These are phyloP conservation scores for Palaemon carinicauda DNA, from an alignment of 1,140 invertebrate genomes.

Conservation along the genomic window DNA sequence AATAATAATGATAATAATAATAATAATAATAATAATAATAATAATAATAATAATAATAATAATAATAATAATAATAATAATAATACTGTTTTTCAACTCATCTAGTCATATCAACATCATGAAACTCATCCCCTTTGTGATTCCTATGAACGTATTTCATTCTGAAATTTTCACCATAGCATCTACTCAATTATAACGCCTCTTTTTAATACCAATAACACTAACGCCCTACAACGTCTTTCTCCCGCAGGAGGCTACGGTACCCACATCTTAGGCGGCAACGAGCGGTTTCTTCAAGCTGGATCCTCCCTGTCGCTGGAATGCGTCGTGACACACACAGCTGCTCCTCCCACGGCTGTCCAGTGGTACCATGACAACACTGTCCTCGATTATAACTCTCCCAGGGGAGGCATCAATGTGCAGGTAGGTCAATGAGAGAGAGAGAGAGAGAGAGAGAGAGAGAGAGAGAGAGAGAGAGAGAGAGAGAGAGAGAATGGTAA, in stretches of 20 bases:
- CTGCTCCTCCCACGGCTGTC: conserved; percentile 31
- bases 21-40: no score
- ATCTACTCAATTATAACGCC: neutral
- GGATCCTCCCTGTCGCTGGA: conserved; percentile 48
- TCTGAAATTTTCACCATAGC: no score
- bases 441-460: no score
- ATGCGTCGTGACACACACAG: conserved; percentile 47
- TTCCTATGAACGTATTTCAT: no score
- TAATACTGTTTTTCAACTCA: no score
- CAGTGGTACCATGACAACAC: conserved; percentile 42
- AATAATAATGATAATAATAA: no score
- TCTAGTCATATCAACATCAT: no score
- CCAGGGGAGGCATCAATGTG: conserved; percentile 49
- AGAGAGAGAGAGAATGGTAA: no score
- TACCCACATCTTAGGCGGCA: conserved; percentile 24
- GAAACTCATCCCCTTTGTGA: no score
- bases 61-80: no score
- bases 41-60: no score
- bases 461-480: no score
- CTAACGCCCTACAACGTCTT: neutral
- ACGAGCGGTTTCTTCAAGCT: conserved; percentile 45
- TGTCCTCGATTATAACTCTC: conserved; percentile 48
- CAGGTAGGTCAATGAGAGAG: conserved; percentile 12
- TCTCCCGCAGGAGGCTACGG: conserved; percentile 17
- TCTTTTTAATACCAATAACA: neutral